A percentile compares a stretch with the other conserved stretches of the same genome.
Conservation (phyloP, 2,113 vertebrate genomes). For the Corythaeola cristata region DNA sequence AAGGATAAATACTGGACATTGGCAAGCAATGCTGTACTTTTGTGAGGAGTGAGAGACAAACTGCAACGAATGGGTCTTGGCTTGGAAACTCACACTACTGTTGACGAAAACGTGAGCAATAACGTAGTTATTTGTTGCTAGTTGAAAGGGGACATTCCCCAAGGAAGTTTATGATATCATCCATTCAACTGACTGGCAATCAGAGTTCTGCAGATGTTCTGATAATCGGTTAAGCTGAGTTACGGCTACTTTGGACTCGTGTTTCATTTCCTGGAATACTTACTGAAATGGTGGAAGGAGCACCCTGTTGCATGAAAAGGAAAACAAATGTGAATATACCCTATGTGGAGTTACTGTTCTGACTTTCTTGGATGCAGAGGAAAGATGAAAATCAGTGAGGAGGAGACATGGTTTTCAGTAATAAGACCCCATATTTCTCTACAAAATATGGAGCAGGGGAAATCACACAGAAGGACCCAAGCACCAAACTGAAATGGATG, state of each 20-base stretch:
- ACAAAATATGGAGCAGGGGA: neutral
- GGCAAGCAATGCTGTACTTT: neutral
- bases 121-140: neutral
- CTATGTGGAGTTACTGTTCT: neutral
- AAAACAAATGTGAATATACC: neutral
- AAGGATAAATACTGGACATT: neutral
- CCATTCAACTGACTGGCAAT: neutral
- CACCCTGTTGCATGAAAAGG: neutral
- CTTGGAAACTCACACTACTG: neutral
- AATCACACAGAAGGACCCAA: neutral
- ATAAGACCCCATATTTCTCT: neutral
- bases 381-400: neutral
- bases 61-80: neutral
- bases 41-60: neutral
- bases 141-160: neutral
- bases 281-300: neutral
- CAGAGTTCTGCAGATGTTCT: neutral
- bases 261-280: neutral
- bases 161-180: neutral
- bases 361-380: neutral
- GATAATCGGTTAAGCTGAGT: neutral
- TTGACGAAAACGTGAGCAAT: neutral
- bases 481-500: neutral
- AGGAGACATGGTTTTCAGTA: neutral
- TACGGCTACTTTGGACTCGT: neutral